phyloP scores from a whole-genome alignment of 2,888 invertebrate genomes.

The Acleris holmiana region DNA sequence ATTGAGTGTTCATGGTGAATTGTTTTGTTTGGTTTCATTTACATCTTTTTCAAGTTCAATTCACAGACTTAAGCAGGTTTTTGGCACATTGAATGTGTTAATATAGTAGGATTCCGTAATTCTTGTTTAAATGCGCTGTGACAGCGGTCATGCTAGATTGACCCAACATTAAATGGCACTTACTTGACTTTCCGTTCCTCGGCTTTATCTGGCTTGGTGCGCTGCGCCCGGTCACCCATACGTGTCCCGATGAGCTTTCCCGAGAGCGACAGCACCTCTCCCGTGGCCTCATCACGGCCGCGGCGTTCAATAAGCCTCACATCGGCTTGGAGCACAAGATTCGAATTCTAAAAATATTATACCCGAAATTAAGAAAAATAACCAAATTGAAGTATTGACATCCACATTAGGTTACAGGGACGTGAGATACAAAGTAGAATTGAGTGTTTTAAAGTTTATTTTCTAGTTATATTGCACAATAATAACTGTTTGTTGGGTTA shows the following conservation, averaged over 20 bases:
- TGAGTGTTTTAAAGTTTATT: conserved; percentile 4
- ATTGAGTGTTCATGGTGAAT: no score
- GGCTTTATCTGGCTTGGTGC: conserved; percentile 96
- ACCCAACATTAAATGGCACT: conserved; percentile 51
- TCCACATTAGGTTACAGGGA: background rate
- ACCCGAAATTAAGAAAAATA: conserved; percentile 4
- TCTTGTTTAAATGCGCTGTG: no score
- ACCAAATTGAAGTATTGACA: background rate
- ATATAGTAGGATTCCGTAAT: no score
- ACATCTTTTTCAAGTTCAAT: no score
- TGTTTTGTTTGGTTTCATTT: no score
- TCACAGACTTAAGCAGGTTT: no score
- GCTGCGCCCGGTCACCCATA: conserved; percentile 98
- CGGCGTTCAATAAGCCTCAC: conserved; percentile 97
- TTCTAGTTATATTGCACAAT: conserved; percentile 51
- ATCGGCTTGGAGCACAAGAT: conserved; percentile 99
- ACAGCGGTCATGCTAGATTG: no score
- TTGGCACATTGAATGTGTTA: no score
- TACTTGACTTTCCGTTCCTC: conserved; percentile 97
- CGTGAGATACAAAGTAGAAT: background rate
- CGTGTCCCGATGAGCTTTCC: conserved; percentile 94
- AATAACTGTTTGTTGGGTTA: conserved; percentile 27
- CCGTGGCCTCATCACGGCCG: conserved; percentile 99
- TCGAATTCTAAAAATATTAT: conserved; percentile 92
- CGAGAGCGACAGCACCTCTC: conserved; percentile 98